These are phyloP conservation scores for Artemisiospiza belli DNA, from an alignment of 2,113 vertebrate species.

Conservation along the genomic window DNA sequence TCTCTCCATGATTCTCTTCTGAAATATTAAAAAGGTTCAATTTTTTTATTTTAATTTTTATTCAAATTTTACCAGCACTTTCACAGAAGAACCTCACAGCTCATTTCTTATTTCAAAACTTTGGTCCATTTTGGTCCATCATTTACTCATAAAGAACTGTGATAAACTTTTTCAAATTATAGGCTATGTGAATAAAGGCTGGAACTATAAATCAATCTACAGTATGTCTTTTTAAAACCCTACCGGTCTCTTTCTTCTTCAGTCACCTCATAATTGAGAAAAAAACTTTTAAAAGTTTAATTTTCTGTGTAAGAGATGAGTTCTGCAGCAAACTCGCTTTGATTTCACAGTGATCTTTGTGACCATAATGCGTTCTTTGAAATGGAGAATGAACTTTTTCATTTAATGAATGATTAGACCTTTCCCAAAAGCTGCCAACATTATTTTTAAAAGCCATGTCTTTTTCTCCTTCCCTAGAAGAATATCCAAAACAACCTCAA, in stretches of 20 bases:
- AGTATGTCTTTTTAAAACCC: neutral
- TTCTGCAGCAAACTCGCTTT: neutral
- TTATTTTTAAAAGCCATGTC: neutral
- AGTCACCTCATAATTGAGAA: neutral
- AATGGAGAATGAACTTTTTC: constrained; percentile 16
- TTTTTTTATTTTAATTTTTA: neutral
- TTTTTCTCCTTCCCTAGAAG: neutral
- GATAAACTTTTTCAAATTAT: neutral
- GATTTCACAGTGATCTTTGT: neutral
- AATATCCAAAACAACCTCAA: neutral
- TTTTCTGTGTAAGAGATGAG: neutral
- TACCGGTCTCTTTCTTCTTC: neutral
- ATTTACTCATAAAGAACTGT: neutral
- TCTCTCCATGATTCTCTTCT: neutral
- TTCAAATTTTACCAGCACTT: neutral
- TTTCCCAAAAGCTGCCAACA: neutral
- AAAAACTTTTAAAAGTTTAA: neutral
- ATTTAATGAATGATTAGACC: constrained; percentile 14
- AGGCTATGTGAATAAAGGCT: neutral
- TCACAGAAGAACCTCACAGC: neutral
- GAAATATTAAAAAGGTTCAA: neutral
- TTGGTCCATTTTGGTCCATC: neutral
- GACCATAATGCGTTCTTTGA: neutral
- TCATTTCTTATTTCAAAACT: neutral
- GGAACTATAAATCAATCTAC: neutral